Conservation (phyloP, 1,140 invertebrate genomes). For the Melitaea cinxia region DNA sequence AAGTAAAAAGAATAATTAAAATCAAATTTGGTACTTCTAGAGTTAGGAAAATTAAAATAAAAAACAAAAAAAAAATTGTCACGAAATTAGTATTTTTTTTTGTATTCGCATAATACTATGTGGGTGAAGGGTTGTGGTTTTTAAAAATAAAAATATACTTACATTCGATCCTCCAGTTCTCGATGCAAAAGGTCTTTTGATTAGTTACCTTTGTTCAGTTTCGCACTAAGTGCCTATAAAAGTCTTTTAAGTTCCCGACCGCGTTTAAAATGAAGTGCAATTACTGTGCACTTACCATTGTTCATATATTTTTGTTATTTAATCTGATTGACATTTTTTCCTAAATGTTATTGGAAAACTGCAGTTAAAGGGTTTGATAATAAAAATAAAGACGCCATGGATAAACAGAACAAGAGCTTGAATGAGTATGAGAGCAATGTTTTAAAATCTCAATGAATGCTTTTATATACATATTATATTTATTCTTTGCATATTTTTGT, state of each 20-base stretch:
- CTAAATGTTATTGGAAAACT: conserved; percentile 24
- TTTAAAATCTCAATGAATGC: not conserved
- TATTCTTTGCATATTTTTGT: no score
- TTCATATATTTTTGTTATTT: conserved; percentile 23
- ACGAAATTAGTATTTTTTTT: no score
- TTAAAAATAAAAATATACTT: conserved; percentile 2
- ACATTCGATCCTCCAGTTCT: conserved; percentile 16
- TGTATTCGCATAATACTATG: no score
- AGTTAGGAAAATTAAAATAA: no score
- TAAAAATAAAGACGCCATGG: not conserved
- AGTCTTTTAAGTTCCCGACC: conserved; percentile 61
- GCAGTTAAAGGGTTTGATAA: conserved; percentile 14
- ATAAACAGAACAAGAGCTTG: not conserved
- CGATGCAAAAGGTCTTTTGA: conserved; percentile 48
- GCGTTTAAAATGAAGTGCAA: conserved; percentile 53
- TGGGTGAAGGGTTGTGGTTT: not conserved
- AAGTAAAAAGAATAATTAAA: no score
- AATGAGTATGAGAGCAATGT: not conserved
- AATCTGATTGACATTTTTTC: conserved; percentile 40
- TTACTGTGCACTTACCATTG: conserved; percentile 40
- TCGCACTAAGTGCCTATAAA: conserved; percentile 62
- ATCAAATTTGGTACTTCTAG: no score
- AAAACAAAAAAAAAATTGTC: no score
- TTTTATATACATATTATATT: no score
- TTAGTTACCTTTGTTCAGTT: conserved; percentile 54